Evolutionary conservation across 2,888 invertebrate genomes (phyloP), one percentile per base, ranked within the genome.

Genomic region (Cosmia pyralina): DNA sequence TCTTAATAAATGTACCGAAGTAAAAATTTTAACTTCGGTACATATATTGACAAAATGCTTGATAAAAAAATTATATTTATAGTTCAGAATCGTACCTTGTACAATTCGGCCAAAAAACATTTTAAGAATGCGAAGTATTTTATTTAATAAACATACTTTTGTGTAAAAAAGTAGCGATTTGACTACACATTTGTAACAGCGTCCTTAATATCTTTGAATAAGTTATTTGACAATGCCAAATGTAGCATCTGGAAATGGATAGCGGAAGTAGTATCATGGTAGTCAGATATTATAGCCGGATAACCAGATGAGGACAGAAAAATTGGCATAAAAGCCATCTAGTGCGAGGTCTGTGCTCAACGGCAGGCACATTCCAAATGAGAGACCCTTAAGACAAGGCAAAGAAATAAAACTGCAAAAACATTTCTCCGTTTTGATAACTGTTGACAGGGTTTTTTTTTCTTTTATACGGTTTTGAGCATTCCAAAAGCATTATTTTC

Each of bases 321-420:
- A 69, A 67, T 50, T 53, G 57, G 13, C 38, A 57, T 70, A 53
- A 70, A 79, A 59, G 4, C 50, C 19, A 53, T 22, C 53, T 46
- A 13, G 15, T 34, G 2, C 8, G 67, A 53, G 57, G 22, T 58
- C 81, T 81, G 84, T 55, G 48, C 46, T 22, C 64, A 81, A 83
- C 34, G 75, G 53, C 75, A 53, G 57, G 22, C 57, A 60, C 48
- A 67, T 55, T 64, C 53, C 48, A 70, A 81, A 80, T 55, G 67
- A 57, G 52, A 57, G 67, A 55, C 66, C 63, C 66, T 80, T 69
- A 75, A 69, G 52, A 48, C 52, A 74, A 57, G 59, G 17, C 65
- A 46, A 19, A 63, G 17, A 67, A 80, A 83, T 80, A 80, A 75
- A 71, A 81, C 28, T 58, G 68, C 59, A 58, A 65, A 83, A 68